Evolutionary conservation across 1,140 invertebrate genomes (phyloP).

Genomic region (Drosophila arawakana): DNA sequence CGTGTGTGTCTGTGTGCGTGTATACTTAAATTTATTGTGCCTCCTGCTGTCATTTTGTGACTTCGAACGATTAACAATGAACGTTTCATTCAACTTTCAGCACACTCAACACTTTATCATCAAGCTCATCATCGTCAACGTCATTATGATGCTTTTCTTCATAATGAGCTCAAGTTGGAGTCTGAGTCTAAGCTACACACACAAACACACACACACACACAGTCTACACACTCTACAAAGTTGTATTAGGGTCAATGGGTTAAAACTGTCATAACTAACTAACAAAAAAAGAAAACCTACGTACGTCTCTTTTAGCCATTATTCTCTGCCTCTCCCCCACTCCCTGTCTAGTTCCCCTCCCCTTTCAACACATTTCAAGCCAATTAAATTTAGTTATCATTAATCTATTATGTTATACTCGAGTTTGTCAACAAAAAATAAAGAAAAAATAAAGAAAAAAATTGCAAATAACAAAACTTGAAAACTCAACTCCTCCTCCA

Average conservation of each 20-base stretch:
- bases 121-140: not conserved
- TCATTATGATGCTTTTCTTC: not conserved
- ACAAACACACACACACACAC: conserved; percentile 3
- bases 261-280: conserved; percentile 38
- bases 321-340: not conserved
- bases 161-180: not conserved
- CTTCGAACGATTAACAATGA: conserved; percentile 30
- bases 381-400: conserved; percentile 57
- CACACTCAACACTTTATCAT: conserved; percentile 21
- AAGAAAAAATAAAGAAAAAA: not conserved
- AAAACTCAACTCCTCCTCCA: conserved; percentile 14
- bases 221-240: not conserved
- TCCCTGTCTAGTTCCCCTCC: conserved; percentile 4
- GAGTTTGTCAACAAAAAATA: conserved; percentile 21
- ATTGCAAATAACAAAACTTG: conserved; percentile 8
- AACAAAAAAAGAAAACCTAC: conserved; percentile 8
- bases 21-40: conserved; percentile 35
- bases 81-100: conserved; percentile 38
- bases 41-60: conserved; percentile 41
- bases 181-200: conserved; percentile 13
- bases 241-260: conserved; percentile 56
- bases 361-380: conserved; percentile 38
- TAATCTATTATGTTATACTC: conserved; percentile 45
- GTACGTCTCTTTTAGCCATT: conserved; percentile 11
- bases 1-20: not conserved